These are phyloP conservation scores for Psettodes erumei DNA, from an alignment of 2,113 vertebrate species.

Conservation along the genomic window DNA sequence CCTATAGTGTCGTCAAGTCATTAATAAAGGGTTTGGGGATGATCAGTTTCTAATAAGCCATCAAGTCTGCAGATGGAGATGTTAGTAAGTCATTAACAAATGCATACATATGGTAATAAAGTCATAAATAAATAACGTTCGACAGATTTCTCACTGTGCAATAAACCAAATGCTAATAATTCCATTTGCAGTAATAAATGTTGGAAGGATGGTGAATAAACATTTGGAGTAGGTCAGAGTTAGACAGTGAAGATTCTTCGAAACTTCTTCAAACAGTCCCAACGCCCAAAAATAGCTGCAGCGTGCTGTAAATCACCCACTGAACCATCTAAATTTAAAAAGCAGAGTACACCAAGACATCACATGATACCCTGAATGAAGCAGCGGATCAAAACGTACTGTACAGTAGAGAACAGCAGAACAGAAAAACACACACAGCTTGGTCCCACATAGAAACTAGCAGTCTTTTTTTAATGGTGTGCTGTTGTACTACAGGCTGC, in stretches of 20 bases:
- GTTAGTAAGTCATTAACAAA: no score
- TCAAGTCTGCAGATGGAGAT: no score
- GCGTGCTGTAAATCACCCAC: constrained; percentile 16
- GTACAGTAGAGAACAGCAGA: not conserved
- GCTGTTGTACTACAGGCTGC: constrained; percentile 14
- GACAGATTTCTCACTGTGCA: no score
- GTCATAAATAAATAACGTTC: no score
- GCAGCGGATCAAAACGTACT: constrained; percentile 30
- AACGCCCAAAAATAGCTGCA: constrained; percentile 41
- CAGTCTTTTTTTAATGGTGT: constrained; percentile 16
- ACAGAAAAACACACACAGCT: not conserved
- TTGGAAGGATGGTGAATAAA: no score
- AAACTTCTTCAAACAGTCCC: constrained; percentile 27
- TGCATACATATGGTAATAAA: no score
- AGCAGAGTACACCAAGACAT: constrained; percentile 17
- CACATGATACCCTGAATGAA: constrained; percentile 22
- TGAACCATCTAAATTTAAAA: constrained; percentile 44
- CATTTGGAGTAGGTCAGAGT: not conserved
- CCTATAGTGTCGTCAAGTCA: no score
- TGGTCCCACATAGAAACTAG: constrained; percentile 1
- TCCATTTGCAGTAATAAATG: not conserved
- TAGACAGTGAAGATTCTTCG: not conserved
- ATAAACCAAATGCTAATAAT: no score
- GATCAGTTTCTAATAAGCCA: no score
- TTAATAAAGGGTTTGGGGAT: no score